Conservation (phyloP, 2,888 invertebrate genomes). For the Thyatira batis region DNA sequence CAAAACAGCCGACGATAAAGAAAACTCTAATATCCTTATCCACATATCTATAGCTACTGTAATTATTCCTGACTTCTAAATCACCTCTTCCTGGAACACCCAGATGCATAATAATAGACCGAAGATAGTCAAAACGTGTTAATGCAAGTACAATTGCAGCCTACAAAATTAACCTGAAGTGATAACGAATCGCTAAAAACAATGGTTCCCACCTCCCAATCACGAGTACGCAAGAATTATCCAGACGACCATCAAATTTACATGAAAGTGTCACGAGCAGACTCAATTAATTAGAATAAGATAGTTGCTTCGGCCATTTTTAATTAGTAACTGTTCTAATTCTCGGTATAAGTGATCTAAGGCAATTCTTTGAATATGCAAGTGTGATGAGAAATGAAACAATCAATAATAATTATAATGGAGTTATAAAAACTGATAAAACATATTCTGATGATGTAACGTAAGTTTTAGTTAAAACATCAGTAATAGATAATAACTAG, state of each 20-base stretch:
- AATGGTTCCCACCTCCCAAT: constrained; percentile 22
- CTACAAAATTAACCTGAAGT: constrained; percentile 22
- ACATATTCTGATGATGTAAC: too few species aligned
- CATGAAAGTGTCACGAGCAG: constrained; percentile 43
- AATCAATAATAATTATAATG: background rate
- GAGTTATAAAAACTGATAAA: too few species aligned
- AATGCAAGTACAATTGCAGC: constrained; percentile 6
- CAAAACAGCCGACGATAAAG: too few species aligned
- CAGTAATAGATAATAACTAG: too few species aligned
- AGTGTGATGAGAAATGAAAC: background rate
- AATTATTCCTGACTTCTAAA: background rate
- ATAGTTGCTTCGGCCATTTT: constrained; percentile 11
- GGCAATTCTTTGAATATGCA: too few species aligned
- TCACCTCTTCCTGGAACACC: background rate
- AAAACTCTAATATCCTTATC: too few species aligned
- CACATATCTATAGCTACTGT: too few species aligned
- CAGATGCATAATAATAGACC: background rate
- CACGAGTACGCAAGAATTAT: constrained; percentile 33
- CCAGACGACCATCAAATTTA: constrained; percentile 16
- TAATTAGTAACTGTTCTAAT: constrained; percentile 21
- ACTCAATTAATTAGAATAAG: constrained; percentile 31
- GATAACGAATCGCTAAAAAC: constrained; percentile 29
- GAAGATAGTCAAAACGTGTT: background rate
- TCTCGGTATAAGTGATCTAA: background rate
- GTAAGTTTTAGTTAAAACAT: too few species aligned